These are phyloP conservation scores for Platichthys stellatus DNA, from an alignment of 2,113 vertebrate species.

Conservation along the genomic window DNA sequence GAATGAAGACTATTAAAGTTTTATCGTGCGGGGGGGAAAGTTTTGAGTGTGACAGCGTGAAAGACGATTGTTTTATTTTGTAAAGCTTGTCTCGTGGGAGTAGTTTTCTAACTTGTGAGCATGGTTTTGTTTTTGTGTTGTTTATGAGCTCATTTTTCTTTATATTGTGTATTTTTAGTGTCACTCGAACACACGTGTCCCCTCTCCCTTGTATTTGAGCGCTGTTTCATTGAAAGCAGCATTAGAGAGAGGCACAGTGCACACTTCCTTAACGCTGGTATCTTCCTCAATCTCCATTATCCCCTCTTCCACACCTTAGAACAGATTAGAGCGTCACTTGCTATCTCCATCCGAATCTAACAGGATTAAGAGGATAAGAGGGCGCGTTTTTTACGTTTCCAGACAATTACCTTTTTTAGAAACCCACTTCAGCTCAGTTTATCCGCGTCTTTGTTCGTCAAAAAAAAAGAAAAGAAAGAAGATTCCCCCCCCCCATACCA, in stretches of 20 bases:
- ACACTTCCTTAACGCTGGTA: slow-evolving; percentile 39
- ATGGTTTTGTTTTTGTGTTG: neutral
- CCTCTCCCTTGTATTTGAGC: neutral
- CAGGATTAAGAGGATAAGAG: slow-evolving; percentile 74
- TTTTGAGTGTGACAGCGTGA: slow-evolving; percentile 26
- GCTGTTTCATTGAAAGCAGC: slow-evolving; percentile 18
- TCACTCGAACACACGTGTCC: slow-evolving; percentile 1
- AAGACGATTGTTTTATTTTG: neutral
- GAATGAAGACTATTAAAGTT: slow-evolving; percentile 17
- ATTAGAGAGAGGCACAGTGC: neutral
- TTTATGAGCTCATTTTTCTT: slow-evolving; percentile 13
- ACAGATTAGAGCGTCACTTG: slow-evolving; percentile 65
- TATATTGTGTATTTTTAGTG: neutral
- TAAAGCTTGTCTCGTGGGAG: neutral
- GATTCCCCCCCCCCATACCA: slow-evolving; percentile 44
- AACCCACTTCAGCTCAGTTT: slow-evolving; percentile 49
- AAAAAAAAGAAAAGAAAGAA: slow-evolving; percentile 22
- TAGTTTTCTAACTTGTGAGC: slow-evolving; percentile 8
- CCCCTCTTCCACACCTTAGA: slow-evolving; percentile 73
- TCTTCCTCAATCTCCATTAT: slow-evolving; percentile 69
- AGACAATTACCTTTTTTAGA: slow-evolving; percentile 75
- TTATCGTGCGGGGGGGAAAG: neutral
- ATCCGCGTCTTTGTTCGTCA: slow-evolving; percentile 38
- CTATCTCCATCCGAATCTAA: slow-evolving; percentile 73
- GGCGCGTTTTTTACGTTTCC: slow-evolving; percentile 64